Evolutionary conservation across 2,797 vertebrate species (phyloP), one percentile per base, ranked within the genome.

Genomic region (Florisuga fusca): DNA sequence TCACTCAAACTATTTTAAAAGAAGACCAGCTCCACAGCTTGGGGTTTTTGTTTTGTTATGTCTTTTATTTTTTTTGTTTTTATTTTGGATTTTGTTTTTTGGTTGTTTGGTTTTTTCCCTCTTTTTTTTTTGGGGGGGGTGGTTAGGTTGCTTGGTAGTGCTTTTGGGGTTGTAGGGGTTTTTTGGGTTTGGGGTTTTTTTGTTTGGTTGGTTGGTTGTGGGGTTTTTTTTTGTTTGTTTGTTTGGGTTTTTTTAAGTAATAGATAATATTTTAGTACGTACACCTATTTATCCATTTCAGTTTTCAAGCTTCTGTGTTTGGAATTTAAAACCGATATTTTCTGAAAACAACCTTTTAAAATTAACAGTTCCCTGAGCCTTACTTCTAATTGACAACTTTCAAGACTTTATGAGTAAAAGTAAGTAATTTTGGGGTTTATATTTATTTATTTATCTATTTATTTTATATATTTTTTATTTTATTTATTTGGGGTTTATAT

Each of bases 21-120:
- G 8, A 38, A 15, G 88, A 46, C 8, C 6, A 43, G 2, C 23
- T 81, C 9, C 1, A 5, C 3, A 38, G 0, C 4, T 66, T 76
- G 1, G 0, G 1, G 26, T 15, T 91, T 84, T 71, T 62, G 2
- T 21, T 68, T 57, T 45, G 4, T 15, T 51, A 55, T 19, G 7
- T 41, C 14, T 41, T 41, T 41, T 41, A 14, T 41, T 41, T 41
- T 41, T 41, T 41, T 41, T 12, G 38, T 41, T 41, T 41, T 41
- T 41, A 12, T 41, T 41, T 41, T 41, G 38, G 38, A 5, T 41
- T 41, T 41, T 41, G 36, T 14, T 41, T 41, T 41, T 41, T 14
- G 13, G 38, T 41, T 14, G 38, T 15, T 41, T 41, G 14, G 38
- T 14, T 41, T 41, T 41, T 41, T 41, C 14, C 38, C 38, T 41